Evolutionary conservation across 2,888 invertebrate species (phyloP).

Genomic region (Lordiphosa andalusiaca): DNA sequence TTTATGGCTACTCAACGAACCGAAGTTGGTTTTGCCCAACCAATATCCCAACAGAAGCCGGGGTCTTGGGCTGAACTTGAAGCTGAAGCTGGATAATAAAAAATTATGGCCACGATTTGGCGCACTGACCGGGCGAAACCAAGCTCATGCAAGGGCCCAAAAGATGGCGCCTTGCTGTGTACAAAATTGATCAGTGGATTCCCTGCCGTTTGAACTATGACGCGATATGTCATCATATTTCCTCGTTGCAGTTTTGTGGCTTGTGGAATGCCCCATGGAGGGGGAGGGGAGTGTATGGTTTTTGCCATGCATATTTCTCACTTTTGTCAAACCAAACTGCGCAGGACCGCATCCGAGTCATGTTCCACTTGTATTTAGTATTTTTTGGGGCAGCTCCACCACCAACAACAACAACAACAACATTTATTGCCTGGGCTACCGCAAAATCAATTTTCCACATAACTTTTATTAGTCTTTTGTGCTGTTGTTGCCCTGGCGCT

Average conservation of each 20-base stretch:
- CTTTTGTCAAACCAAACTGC: conserved; percentile 60
- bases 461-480: conserved; percentile 42
- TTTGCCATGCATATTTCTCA: conserved; percentile 61
- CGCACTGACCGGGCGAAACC: conserved; percentile 54
- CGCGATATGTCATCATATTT: conserved; percentile 81
- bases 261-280: neutral
- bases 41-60: conserved; percentile 18
- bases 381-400: conserved; percentile 37
- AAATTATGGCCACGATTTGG: conserved; percentile 72
- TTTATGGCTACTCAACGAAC: conserved; percentile 61
- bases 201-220: conserved; percentile 81
- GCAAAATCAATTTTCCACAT: conserved; percentile 70
- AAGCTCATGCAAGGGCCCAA: conserved; percentile 47
- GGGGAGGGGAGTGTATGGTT: conserved; percentile 13
- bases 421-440: conserved; percentile 62
- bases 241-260: conserved; percentile 45
- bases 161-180: conserved; percentile 80
- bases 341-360: conserved; percentile 43
- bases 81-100: conserved; percentile 57
- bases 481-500: conserved; percentile 7
- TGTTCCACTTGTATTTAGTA: conserved; percentile 48
- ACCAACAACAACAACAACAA: conserved; percentile 19
- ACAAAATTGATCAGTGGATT: conserved; percentile 81
- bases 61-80: conserved; percentile 19
- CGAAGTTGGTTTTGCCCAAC: conserved; percentile 18